Conservation (phyloP, 2,113 vertebrate genomes). For the Butorides virescens region DNA sequence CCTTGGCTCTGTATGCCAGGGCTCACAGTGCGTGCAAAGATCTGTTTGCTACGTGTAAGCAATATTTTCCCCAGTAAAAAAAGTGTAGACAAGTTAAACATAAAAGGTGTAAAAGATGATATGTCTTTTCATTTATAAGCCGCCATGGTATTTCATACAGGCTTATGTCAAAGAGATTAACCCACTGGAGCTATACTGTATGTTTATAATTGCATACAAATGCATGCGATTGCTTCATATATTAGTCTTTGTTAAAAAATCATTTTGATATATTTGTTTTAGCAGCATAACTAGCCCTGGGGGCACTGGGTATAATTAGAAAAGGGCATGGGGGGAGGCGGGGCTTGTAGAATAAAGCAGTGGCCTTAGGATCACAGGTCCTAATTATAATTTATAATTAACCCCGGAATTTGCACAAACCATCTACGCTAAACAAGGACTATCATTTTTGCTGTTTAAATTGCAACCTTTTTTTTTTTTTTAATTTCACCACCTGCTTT, state of each 20-base stretch:
- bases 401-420: constrained; percentile 59
- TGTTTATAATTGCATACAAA: constrained; percentile 59
- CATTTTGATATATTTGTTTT: constrained; percentile 82
- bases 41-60: constrained; percentile 65
- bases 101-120: constrained; percentile 67
- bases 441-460: constrained; percentile 50
- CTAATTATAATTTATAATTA: constrained; percentile 79
- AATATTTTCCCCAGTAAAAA: constrained; percentile 46
- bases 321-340: constrained; percentile 66
- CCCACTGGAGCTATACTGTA: constrained; percentile 22
- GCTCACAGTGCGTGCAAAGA: constrained; percentile 61
- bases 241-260: constrained; percentile 72
- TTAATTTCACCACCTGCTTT: constrained; percentile 55
- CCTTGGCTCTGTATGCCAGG: constrained; percentile 54
- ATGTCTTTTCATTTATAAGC: constrained; percentile 34
- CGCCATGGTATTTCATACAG: constrained; percentile 24
- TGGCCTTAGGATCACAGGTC: constrained; percentile 69
- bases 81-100: constrained; percentile 62
- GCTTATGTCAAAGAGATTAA: constrained; percentile 64
- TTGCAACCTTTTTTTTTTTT: neutral
- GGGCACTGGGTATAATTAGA: constrained; percentile 76
- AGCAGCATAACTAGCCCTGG: constrained; percentile 73
- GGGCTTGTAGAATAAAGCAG: constrained; percentile 70
- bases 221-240: constrained; percentile 64
- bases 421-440: constrained; percentile 50